A percentile compares a stretch with the other conserved stretches of the same genome.
Evolutionary conservation across 1,140 invertebrate species (phyloP).

Genomic region (Cotesia chilonis): DNA sequence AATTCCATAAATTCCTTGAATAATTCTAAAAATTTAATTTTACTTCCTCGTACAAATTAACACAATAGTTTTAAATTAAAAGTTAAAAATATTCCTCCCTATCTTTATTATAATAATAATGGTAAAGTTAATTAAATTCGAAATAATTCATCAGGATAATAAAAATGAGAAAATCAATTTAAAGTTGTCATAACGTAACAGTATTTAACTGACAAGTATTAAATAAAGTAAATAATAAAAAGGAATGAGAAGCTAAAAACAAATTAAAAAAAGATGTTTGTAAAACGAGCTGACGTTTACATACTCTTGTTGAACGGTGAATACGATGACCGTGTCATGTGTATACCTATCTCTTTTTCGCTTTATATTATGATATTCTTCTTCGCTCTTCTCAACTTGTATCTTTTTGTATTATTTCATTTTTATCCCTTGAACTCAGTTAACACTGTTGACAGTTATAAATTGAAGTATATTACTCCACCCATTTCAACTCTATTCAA

Average conservation of each 20-base stretch:
- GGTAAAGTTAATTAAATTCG: too few species aligned
- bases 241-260: too few species aligned
- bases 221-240: too few species aligned
- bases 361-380: background rate
- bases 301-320: slow-evolving; percentile 1
- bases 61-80: too few species aligned
- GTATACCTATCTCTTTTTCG: background rate
- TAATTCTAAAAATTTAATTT: background rate
- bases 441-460: slow-evolving; percentile 48
- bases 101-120: too few species aligned
- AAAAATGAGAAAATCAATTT: too few species aligned
- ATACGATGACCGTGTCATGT: slow-evolving; percentile 45
- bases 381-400: background rate
- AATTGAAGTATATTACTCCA: slow-evolving; percentile 52
- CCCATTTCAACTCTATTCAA: slow-evolving; percentile 8
- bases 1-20: slow-evolving; percentile 45
- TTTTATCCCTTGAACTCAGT: slow-evolving; percentile 9
- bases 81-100: too few species aligned
- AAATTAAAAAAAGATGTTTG: slow-evolving; percentile 4
- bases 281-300: slow-evolving; percentile 14
- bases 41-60: background rate
- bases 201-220: too few species aligned
- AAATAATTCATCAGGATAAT: too few species aligned
- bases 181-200: too few species aligned
- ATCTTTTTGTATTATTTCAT: background rate